These are phyloP conservation scores for Raphicerus campestris DNA, from an alignment of 2,113 vertebrate genomes.

Conservation along the genomic window DNA sequence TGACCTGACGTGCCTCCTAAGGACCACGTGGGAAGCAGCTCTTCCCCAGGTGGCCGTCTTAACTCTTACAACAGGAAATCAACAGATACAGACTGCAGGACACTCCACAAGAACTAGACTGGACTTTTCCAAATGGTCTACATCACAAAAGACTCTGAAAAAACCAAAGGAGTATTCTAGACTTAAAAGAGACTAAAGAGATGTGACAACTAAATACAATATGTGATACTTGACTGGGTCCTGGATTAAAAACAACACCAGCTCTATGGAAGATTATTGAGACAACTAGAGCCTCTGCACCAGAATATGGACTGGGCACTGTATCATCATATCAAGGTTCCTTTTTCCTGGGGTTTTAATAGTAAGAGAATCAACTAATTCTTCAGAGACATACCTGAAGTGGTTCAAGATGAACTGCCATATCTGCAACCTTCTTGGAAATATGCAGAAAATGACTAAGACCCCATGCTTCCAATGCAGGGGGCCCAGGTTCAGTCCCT, in stretches of 20 bases:
- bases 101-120: neutral
- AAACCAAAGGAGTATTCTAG: neutral
- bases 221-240: neutral
- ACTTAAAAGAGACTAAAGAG: neutral
- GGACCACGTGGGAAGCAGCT: neutral
- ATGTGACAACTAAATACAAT: neutral
- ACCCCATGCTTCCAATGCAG: neutral
- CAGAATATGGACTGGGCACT: neutral
- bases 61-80: neutral
- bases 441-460: neutral
- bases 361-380: neutral
- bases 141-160: neutral
- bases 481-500: neutral
- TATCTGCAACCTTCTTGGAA: neutral
- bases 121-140: neutral
- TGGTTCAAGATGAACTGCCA: neutral
- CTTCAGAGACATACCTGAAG: neutral
- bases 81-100: neutral
- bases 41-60: neutral
- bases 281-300: neutral
- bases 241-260: neutral
- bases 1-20: neutral
- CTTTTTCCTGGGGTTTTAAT: neutral
- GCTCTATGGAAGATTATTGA: neutral
- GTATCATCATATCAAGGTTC: neutral